These are phyloP conservation scores for Sceloporus tristichus DNA, from an alignment of 2,113 vertebrate species.

Conservation along the genomic window DNA sequence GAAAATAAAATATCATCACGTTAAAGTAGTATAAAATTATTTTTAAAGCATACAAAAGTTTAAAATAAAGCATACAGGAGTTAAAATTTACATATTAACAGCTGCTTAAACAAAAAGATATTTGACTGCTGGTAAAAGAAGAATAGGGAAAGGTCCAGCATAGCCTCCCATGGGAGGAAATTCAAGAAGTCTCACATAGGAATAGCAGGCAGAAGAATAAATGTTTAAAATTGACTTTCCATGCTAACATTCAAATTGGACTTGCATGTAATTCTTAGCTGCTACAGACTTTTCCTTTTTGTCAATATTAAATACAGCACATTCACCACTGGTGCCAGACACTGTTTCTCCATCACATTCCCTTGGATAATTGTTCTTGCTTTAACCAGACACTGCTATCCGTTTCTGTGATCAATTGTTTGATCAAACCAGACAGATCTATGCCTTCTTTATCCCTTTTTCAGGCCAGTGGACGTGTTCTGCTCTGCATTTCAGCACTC, in stretches of 20 bases:
- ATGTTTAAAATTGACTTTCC: conserved; percentile 13
- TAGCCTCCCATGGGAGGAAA: not conserved
- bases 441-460: conserved; percentile 26
- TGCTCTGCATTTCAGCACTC: conserved; percentile 13
- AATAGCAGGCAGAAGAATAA: not conserved
- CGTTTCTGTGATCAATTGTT: conserved; percentile 36
- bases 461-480: not conserved
- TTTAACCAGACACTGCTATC: conserved; percentile 33
- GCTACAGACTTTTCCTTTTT: conserved; percentile 30
- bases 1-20: no score
- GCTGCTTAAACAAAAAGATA: no score
- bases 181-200: not conserved
- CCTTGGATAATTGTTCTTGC: conserved; percentile 24
- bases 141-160: no score
- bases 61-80: no score
- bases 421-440: conserved; percentile 45
- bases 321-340: conserved; percentile 2
- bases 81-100: no score
- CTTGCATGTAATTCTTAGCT: not conserved
- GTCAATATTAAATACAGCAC: conserved; percentile 31
- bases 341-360: conserved; percentile 29
- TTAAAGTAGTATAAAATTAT: no score
- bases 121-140: no score
- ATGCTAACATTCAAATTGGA: not conserved
- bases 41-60: no score